Conservation (phyloP, 2,888 invertebrate species). For the Nysson spinosus region DNA sequence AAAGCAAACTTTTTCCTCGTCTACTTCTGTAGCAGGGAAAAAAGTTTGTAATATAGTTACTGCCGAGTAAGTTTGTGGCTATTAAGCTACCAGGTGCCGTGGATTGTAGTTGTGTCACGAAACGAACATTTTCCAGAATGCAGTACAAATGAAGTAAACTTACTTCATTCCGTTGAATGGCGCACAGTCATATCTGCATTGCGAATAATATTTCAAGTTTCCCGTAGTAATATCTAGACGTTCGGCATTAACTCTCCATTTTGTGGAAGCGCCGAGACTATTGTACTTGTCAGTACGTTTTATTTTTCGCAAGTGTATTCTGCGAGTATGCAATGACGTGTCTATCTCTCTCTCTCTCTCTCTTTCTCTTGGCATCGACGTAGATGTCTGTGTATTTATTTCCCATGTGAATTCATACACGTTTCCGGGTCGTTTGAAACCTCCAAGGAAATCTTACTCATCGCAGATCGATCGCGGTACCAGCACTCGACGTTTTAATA, state of each 20-base stretch:
- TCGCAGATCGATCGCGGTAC: too few species aligned
- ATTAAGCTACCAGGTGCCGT: constrained; percentile 17
- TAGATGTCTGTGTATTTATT: background rate
- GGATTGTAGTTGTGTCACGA: background rate
- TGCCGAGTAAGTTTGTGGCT: constrained; percentile 9
- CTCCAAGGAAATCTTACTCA: too few species aligned
- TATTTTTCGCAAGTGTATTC: background rate
- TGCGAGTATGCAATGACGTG: background rate
- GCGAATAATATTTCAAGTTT: constrained; percentile 2
- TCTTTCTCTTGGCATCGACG: background rate
- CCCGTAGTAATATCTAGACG: background rate
- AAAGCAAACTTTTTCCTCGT: constrained; percentile 3
- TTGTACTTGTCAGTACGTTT: constrained; percentile 1
- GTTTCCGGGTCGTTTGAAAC: constrained; percentile 5
- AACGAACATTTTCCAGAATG: constrained; percentile 15
- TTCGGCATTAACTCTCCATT: constrained; percentile 28
- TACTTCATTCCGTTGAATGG: constrained; percentile 6
- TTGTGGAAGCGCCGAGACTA: constrained; percentile 11
- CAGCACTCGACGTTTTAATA: constrained; percentile 41
- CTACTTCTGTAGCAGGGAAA: constrained; percentile 1
- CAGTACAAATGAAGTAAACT: background rate
- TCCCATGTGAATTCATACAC: constrained; percentile 13
- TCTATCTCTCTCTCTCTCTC: background rate
- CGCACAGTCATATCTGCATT: constrained; percentile 5
- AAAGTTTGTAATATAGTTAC: constrained; percentile 41